phyloP scores from a whole-genome alignment of 1,140 invertebrate species.

The Sminthurides bifidus region DNA sequence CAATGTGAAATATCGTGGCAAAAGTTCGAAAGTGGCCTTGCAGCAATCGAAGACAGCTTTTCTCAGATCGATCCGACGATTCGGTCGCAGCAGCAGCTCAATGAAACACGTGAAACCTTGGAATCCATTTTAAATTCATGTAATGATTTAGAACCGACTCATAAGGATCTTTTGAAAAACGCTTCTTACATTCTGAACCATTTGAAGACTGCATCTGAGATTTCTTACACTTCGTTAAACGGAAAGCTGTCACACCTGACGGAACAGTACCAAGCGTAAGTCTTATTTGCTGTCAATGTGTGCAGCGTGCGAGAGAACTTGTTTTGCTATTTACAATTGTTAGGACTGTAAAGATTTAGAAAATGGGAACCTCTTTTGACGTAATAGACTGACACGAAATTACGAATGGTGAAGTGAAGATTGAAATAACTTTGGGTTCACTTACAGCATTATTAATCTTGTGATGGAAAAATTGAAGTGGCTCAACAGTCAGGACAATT shows the following conservation, averaged over 20 bases:
- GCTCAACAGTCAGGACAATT: constrained; percentile 27
- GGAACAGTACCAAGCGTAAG: constrained; percentile 51
- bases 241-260: constrained; percentile 46
- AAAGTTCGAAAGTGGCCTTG: constrained; percentile 48
- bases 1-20: constrained; percentile 56
- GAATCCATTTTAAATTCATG: constrained; percentile 54
- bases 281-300: neutral
- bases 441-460: constrained; percentile 16
- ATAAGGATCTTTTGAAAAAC: constrained; percentile 44
- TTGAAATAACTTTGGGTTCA: neutral
- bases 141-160: constrained; percentile 41
- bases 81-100: constrained; percentile 55
- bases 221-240: constrained; percentile 44
- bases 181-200: constrained; percentile 48
- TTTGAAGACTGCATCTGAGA: constrained; percentile 46
- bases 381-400: too few relatives aligned
- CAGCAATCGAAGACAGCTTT: constrained; percentile 52
- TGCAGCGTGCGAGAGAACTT: neutral
- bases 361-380: neutral
- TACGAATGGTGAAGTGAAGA: neutral
- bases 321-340: neutral
- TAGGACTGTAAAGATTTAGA: neutral
- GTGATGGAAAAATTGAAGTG: constrained; percentile 26
- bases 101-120: constrained; percentile 54
- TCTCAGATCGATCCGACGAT: constrained; percentile 60